These are phyloP conservation scores for Cherax quadricarinatus DNA, from an alignment of 1,140 invertebrate genomes.

Conservation along the genomic window DNA sequence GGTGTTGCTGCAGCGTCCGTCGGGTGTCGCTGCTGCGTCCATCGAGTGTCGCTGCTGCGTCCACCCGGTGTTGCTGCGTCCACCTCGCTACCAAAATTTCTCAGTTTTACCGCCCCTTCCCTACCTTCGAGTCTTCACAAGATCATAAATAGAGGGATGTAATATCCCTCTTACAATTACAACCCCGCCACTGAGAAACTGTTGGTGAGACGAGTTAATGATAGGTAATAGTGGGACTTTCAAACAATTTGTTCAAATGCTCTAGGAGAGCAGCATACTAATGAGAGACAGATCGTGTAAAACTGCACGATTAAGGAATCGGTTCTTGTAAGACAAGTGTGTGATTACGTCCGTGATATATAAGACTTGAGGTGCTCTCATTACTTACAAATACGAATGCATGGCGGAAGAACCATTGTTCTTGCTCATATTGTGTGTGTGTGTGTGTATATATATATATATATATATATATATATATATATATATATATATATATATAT, in stretches of 20 bases:
- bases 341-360: background rate
- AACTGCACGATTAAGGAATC: background rate
- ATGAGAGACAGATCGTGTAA: background rate
- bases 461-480: no score
- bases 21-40: no score
- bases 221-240: slow-evolving; percentile 4
- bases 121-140: background rate
- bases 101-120: background rate
- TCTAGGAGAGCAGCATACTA: background rate
- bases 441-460: no score
- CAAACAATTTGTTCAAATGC: background rate
- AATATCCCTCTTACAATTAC: background rate
- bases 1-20: no score
- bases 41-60: no score
- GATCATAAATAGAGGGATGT: background rate
- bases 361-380: background rate
- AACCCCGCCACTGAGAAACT: background rate
- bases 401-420: no score
- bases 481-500: no score
- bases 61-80: background rate
- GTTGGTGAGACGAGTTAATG: background rate
- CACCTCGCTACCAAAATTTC: background rate
- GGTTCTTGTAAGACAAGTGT: background rate
- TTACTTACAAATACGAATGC: background rate
- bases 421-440: no score